phyloP scores from a whole-genome alignment of 2,797 vertebrate genomes.

The Macroramphosus scolopax region DNA sequence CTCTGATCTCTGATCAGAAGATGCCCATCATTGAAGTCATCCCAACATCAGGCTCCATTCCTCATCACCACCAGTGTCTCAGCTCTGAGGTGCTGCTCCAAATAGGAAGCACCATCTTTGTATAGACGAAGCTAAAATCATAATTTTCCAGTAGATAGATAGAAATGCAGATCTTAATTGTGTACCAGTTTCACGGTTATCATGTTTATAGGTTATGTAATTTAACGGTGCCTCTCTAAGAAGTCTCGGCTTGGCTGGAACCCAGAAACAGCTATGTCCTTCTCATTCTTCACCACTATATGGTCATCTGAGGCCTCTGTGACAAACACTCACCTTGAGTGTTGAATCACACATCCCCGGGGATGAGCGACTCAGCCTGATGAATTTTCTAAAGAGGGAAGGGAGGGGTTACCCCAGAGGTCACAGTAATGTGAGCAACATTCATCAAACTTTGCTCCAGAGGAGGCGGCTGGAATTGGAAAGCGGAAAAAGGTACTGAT shows the following conservation, averaged over 20 bases:
- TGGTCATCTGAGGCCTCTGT: conserved; percentile 67
- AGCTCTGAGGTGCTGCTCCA: too few relatives aligned
- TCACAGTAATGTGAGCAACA: conserved; percentile 77
- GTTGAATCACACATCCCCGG: conserved; percentile 74
- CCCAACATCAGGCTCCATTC: too few relatives aligned
- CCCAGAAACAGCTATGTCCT: conserved; percentile 45
- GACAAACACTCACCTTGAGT: conserved; percentile 85
- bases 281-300: conserved; percentile 57
- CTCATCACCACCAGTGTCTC: too few relatives aligned
- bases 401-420: conserved; percentile 77
- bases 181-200: too few relatives aligned
- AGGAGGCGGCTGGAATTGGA: conserved; percentile 76
- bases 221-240: too few relatives aligned
- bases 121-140: too few relatives aligned
- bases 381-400: conserved; percentile 77
- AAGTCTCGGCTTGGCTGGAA: conserved; percentile 3
- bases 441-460: conserved; percentile 75
- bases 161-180: too few relatives aligned
- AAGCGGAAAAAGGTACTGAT: conserved; percentile 69
- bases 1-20: too few relatives aligned
- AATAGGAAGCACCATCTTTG: too few relatives aligned
- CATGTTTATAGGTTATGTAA: too few relatives aligned
- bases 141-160: too few relatives aligned
- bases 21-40: too few relatives aligned
- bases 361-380: conserved; percentile 71